Evolutionary conservation across 2,888 invertebrate species (phyloP).

Genomic region (Caenorhabditis sp.): DNA sequence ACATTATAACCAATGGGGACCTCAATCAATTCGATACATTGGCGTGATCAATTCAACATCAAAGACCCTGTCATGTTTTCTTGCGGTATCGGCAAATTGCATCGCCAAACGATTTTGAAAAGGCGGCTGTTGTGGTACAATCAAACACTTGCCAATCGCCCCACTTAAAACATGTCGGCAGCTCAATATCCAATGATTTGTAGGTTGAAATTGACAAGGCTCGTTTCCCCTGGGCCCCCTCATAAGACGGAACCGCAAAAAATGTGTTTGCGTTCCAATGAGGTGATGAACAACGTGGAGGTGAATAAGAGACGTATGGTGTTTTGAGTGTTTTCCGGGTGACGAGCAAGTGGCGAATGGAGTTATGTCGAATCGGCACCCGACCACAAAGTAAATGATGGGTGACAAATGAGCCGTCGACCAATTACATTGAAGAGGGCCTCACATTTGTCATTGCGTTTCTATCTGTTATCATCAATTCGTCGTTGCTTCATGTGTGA

Average conservation of each 20-base stretch:
- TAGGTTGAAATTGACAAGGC: conserved; percentile 32
- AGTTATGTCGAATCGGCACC: conserved; percentile 88
- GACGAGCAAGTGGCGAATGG: conserved; percentile 20
- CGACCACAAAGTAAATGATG: conserved; percentile 88
- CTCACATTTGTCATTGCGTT: conserved; percentile 68
- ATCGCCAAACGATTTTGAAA: conserved; percentile 21
- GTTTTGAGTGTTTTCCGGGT: conserved; percentile 51
- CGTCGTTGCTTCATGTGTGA: conserved; percentile 27
- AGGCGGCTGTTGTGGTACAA: conserved; percentile 63
- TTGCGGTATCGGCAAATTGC: conserved; percentile 63
- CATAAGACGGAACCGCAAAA: conserved; percentile 35
- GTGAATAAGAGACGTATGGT: conserved; percentile 31
- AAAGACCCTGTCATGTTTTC: conserved; percentile 57
- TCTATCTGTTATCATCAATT: conserved; percentile 52
- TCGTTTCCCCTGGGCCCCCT: conserved; percentile 18
- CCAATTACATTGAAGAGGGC: conserved; percentile 68
- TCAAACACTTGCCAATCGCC: conserved; percentile 58
- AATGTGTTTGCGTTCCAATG: conserved; percentile 50
- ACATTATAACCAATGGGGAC: background rate
- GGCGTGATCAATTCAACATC: conserved; percentile 59
- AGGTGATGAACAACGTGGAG: background rate
- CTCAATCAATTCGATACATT: conserved; percentile 22
- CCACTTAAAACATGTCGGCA: conserved; percentile 52
- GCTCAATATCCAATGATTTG: conserved; percentile 53
- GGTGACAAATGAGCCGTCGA: conserved; percentile 71